phyloP scores from a whole-genome alignment of 2,888 invertebrate genomes.

The Tortrix viridana region DNA sequence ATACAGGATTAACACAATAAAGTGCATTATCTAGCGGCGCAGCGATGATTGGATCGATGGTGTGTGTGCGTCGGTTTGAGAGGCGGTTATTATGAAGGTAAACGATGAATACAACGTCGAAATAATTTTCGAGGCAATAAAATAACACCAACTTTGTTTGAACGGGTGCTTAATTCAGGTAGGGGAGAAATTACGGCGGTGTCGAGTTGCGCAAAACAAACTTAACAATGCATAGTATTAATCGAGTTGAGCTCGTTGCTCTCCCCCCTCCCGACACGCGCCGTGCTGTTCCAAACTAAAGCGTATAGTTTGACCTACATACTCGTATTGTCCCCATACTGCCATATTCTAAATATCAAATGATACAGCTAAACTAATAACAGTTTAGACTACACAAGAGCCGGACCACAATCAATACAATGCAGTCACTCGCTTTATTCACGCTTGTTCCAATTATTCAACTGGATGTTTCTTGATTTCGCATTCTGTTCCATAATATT shows the following conservation, averaged over 20 bases:
- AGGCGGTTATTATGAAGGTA: background rate
- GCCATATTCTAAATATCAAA: too few species aligned
- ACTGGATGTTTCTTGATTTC: slow-evolving; percentile 15
- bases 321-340: background rate
- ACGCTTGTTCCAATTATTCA: slow-evolving; percentile 13
- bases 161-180: background rate
- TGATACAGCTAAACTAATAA: slow-evolving; percentile 8
- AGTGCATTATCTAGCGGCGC: slow-evolving; percentile 9
- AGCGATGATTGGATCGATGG: background rate
- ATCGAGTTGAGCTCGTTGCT: slow-evolving; percentile 14
- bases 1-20: slow-evolving; percentile 16
- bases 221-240: slow-evolving; percentile 28
- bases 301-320: slow-evolving; percentile 36
- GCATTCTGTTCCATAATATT: slow-evolving; percentile 26
- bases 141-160: too few species aligned
- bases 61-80: background rate
- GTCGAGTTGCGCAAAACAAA: slow-evolving; percentile 9
- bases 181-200: background rate
- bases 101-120: background rate
- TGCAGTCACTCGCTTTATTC: background rate
- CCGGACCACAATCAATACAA: background rate
- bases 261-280: slow-evolving; percentile 15
- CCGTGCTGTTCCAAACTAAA: slow-evolving; percentile 28
- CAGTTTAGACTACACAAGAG: slow-evolving; percentile 2
- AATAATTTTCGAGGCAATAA: too few species aligned